Evolutionary conservation across 92 coral and sea anemone species (phyloP).

Genomic region (Umimayanthus kanabou): DNA sequence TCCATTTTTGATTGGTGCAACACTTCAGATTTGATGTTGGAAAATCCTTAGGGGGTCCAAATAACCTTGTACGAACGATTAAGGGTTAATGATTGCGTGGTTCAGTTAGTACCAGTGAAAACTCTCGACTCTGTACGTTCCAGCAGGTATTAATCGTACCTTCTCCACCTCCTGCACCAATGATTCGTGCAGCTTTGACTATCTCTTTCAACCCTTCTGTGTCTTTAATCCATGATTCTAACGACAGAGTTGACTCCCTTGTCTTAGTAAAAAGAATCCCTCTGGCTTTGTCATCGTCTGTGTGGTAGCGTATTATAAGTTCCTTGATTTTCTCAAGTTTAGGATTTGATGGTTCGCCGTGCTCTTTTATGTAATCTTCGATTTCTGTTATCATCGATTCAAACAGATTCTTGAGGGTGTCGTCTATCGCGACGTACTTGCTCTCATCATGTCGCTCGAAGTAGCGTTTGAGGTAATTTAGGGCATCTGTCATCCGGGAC

Average conservation of each 20-base stretch:
- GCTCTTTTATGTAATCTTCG: slow-evolving; percentile 8
- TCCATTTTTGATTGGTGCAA: no score
- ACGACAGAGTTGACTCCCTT: slow-evolving; percentile 71
- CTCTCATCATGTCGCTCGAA: slow-evolving; percentile 54
- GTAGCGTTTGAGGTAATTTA: slow-evolving; percentile 57
- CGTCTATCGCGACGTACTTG: slow-evolving; percentile 53
- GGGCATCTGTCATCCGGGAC: slow-evolving; percentile 78
- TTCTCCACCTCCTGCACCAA: slow-evolving; percentile 82
- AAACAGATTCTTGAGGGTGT: slow-evolving; percentile 51
- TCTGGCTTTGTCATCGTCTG: slow-evolving; percentile 48
- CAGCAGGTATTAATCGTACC: slow-evolving; percentile 43
- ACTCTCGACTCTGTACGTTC: no score
- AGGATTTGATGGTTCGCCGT: slow-evolving; percentile 79
- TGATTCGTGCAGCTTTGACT: slow-evolving; percentile 64
- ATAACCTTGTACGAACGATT: no score
- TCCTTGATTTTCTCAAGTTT: slow-evolving; percentile 62
- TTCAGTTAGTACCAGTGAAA: not conserved
- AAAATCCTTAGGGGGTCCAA: no score
- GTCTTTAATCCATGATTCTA: slow-evolving; percentile 82
- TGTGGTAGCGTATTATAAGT: slow-evolving; percentile 32
- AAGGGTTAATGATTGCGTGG: no score
- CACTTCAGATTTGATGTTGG: no score
- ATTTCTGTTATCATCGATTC: slow-evolving; percentile 36
- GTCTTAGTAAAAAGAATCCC: slow-evolving; percentile 89
- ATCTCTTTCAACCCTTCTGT: slow-evolving; percentile 47